Conservation (phyloP, 2,888 invertebrate genomes). For the Drepanosiphum platanoidis region DNA sequence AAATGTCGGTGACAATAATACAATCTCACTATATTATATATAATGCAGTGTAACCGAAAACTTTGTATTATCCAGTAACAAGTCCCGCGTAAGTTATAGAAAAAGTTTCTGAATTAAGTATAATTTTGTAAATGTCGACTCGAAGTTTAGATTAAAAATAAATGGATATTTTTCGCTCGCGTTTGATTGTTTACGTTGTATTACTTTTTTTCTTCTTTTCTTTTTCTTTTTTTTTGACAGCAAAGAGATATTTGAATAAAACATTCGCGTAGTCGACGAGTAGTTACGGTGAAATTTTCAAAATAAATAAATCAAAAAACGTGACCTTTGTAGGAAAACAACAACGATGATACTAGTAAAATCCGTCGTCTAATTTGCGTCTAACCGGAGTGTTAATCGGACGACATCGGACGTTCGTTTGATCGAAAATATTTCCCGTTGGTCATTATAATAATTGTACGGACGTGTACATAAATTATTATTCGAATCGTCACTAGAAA, state of each 20-base stretch:
- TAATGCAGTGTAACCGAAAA: background rate
- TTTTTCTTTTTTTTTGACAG: background rate
- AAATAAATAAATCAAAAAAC: background rate
- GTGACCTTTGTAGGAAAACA: background rate
- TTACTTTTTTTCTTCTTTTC: too few relatives aligned
- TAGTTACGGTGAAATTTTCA: background rate
- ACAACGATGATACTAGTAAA: background rate
- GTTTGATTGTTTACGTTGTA: background rate
- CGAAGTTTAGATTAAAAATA: constrained; percentile 24
- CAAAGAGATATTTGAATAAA: background rate
- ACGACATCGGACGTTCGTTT: too few relatives aligned
- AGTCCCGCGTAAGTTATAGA: background rate
- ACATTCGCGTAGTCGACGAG: background rate
- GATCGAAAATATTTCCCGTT: too few relatives aligned
- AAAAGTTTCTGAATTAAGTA: background rate
- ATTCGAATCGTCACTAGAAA: too few relatives aligned
- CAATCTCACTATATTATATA: background rate
- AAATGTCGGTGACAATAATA: background rate
- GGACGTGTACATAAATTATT: too few relatives aligned
- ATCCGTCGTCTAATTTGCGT: too few relatives aligned
- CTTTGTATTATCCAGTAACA: background rate
- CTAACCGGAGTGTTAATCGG: background rate
- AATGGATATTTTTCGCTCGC: background rate
- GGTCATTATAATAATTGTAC: too few relatives aligned
- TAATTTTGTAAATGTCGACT: background rate